A percentile compares a stretch with the other conserved stretches of the same genome.
Conservation (phyloP, 2,797 vertebrate species). For the Eupleurogrammus muticus region DNA sequence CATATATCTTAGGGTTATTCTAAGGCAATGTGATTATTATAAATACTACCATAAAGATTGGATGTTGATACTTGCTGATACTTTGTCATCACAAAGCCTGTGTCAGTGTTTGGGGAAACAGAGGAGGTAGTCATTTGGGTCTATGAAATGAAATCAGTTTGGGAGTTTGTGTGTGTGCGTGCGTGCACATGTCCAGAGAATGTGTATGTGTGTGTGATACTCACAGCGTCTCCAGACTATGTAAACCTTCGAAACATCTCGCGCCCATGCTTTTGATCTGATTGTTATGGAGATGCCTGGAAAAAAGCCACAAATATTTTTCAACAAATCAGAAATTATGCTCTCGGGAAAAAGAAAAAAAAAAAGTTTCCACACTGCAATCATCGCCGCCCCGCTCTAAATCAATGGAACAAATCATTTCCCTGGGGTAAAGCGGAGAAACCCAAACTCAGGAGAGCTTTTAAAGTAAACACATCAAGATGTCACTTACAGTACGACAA, state of each 20-base stretch:
- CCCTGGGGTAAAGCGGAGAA: conserved; percentile 30
- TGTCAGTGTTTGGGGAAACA: conserved; percentile 59
- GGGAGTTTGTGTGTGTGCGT: neutral
- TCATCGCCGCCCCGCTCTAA: conserved; percentile 18
- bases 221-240: conserved; percentile 96
- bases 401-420: conserved; percentile 29
- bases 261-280: conserved; percentile 90
- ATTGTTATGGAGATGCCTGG: conserved; percentile 97
- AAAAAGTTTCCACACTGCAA: conserved; percentile 28
- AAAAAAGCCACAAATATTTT: conserved; percentile 56
- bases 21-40: conserved; percentile 53
- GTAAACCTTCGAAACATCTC: conserved; percentile 93
- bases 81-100: conserved; percentile 47
- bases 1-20: conserved; percentile 42
- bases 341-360: conserved; percentile 22
- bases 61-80: conserved; percentile 57
- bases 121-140: conserved; percentile 54
- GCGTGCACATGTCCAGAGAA: neutral
- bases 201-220: conserved; percentile 73
- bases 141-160: conserved; percentile 38
- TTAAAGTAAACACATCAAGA: conserved; percentile 42
- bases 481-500: conserved; percentile 93
- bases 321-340: conserved; percentile 40
- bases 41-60: conserved; percentile 47
- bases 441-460: conserved; percentile 23